Conservation (phyloP, 2,888 invertebrate genomes). For the Mactromeris polynyma region DNA sequence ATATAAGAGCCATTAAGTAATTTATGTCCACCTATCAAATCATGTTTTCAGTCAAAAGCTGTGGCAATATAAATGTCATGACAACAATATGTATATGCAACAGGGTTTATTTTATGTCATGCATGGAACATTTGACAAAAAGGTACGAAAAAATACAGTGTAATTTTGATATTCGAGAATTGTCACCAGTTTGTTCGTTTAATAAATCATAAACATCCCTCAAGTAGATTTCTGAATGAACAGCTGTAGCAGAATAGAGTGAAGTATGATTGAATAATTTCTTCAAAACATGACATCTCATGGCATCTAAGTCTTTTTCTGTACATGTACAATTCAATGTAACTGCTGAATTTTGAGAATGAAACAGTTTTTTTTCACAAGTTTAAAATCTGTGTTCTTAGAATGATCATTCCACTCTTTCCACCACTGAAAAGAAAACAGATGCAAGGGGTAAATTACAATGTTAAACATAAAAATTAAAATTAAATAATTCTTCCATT, state of each 20-base stretch:
- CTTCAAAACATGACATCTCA: neutral
- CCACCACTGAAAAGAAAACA: conserved; percentile 43
- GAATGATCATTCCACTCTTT: conserved; percentile 35
- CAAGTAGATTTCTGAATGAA: too few species aligned
- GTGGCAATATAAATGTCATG: too few species aligned
- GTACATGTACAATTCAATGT: neutral
- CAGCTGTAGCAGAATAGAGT: too few species aligned
- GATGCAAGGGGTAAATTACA: neutral
- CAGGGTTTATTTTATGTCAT: neutral
- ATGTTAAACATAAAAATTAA: neutral
- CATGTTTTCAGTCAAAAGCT: neutral
- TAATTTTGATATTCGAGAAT: too few species aligned
- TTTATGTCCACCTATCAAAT: neutral
- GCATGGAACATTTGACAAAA: neutral
- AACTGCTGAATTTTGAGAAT: neutral
- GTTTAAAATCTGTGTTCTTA: neutral
- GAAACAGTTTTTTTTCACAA: too few species aligned
- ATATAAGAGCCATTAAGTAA: neutral
- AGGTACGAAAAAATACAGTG: neutral
- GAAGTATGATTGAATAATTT: neutral
- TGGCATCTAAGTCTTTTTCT: neutral
- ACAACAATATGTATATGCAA: too few species aligned
- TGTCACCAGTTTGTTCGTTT: too few species aligned
- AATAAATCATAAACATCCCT: too few species aligned
- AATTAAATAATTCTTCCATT: too few species aligned